phyloP scores from a whole-genome alignment of 2,888 invertebrate genomes.

The Electrophaes corylata region DNA sequence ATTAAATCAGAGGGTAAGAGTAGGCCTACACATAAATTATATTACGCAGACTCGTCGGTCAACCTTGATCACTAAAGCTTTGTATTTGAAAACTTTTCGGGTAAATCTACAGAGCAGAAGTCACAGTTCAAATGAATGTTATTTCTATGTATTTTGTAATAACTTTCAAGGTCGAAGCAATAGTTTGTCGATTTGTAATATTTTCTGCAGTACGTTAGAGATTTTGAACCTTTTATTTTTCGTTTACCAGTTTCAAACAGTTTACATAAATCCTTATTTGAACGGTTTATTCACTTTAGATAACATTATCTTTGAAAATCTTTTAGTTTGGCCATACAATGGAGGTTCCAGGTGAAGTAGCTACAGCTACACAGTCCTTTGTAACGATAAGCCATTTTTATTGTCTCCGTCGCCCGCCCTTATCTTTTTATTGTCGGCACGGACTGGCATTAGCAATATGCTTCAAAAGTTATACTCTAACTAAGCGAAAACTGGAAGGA shows the following conservation, averaged over 20 bases:
- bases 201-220: background rate
- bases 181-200: background rate
- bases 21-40: background rate
- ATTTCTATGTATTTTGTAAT: background rate
- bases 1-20: constrained; percentile 44
- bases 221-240: too few relatives aligned
- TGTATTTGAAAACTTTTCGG: background rate
- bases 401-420: constrained; percentile 64
- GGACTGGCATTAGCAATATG: constrained; percentile 69
- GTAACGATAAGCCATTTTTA: constrained; percentile 72
- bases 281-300: background rate
- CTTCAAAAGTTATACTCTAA: constrained; percentile 60
- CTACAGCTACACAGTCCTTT: constrained; percentile 43
- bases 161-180: background rate
- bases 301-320: constrained; percentile 3
- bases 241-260: too few relatives aligned
- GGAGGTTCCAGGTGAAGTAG: constrained; percentile 52
- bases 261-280: too few relatives aligned
- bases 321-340: constrained; percentile 36
- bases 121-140: background rate
- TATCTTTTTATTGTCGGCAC: constrained; percentile 71
- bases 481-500: constrained; percentile 53
- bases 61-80: background rate
- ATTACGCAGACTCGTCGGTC: background rate
- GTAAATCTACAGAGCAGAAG: background rate